Conservation (phyloP, 2,797 vertebrate genomes). For the Ficedula albicollis region DNA sequence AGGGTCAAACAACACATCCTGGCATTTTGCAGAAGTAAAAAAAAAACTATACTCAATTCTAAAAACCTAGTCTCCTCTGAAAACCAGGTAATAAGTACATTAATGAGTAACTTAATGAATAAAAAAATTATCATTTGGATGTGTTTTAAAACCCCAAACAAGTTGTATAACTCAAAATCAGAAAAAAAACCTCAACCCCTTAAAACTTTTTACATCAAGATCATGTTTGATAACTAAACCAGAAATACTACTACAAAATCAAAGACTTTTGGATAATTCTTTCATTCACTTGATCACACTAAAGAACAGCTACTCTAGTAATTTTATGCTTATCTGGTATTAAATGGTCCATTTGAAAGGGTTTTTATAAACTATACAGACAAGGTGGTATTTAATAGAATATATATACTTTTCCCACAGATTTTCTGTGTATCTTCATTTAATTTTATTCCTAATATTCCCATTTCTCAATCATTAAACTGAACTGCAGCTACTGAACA, state of each 20-base stretch:
- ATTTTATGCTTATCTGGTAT: background rate
- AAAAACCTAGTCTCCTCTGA: background rate
- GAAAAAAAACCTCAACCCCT: accelerated
- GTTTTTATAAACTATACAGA: background rate
- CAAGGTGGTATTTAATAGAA: background rate
- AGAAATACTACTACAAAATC: background rate
- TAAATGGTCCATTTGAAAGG: background rate
- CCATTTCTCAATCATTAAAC: background rate
- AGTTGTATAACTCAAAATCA: background rate
- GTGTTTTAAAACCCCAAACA: background rate
- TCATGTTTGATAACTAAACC: background rate
- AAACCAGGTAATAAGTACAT: background rate
- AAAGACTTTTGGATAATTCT: conserved; percentile 22
- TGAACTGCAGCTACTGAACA: background rate
- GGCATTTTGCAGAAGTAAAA: background rate
- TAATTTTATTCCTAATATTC: background rate
- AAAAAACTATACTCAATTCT: background rate
- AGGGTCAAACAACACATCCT: background rate
- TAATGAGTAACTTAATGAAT: background rate
- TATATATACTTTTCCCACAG: background rate
- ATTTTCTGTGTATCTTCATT: background rate
- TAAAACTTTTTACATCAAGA: background rate
- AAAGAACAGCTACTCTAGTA: background rate
- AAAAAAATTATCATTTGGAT: background rate
- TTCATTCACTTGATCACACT: background rate